phyloP scores from a whole-genome alignment of 2,888 invertebrate species.

The Sepioteuthis lessoniana region DNA sequence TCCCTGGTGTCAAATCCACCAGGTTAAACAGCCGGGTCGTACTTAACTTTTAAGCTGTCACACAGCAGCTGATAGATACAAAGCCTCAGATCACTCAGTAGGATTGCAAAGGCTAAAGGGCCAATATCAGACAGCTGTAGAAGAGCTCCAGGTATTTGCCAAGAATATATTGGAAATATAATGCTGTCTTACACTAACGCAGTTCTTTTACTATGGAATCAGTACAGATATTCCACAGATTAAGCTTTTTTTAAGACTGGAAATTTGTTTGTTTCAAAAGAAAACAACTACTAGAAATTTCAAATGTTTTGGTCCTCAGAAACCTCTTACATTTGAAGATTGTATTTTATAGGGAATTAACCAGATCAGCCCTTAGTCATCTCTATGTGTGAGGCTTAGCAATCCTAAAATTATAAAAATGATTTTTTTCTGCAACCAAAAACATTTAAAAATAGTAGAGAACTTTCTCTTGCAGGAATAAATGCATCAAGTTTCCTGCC shows the following conservation, averaged over 20 bases:
- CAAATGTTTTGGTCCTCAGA: neutral
- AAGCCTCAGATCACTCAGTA: neutral
- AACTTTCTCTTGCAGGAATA: too few species aligned
- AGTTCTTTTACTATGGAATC: neutral
- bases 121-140: neutral
- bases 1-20: neutral
- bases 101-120: neutral
- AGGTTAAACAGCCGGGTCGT: neutral
- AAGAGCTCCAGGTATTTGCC: neutral
- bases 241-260: neutral
- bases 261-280: neutral
- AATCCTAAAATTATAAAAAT: too few species aligned
- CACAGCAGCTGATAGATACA: neutral
- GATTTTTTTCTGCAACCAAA: too few species aligned
- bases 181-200: neutral
- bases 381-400: too few species aligned
- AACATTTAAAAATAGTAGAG: too few species aligned
- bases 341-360: too few species aligned
- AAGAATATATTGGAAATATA: neutral
- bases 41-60: neutral
- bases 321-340: neutral
- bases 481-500: too few species aligned
- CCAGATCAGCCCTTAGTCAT: too few species aligned
- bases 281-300: neutral
- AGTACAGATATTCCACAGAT: neutral